Evolutionary conservation across 53 echinoderm and acorn worm genomes (phyloP).

Genomic region (Apostichopus leukothele): DNA sequence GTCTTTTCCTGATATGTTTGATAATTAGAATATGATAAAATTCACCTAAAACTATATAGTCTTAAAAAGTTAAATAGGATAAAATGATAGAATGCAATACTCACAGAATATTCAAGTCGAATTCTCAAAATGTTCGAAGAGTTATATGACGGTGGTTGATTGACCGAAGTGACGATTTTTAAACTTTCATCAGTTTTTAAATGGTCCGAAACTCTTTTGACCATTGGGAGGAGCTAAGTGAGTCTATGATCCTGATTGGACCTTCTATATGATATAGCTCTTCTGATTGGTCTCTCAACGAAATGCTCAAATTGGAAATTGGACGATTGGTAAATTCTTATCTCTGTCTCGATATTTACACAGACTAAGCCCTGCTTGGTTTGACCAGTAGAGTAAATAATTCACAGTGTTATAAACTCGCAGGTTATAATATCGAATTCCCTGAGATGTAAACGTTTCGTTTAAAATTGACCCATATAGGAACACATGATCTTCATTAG

Average conservation of each 20-base stretch:
- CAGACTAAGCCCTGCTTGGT: not conserved
- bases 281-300: not conserved
- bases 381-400: not conserved
- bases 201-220: not conserved
- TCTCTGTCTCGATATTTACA: not conserved
- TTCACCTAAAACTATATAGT: too few relatives aligned
- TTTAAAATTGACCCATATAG: too few relatives aligned
- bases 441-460: too few relatives aligned
- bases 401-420: not conserved
- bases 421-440: not conserved
- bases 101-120: not conserved
- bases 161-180: not conserved
- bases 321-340: not conserved
- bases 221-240: not conserved
- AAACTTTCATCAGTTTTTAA: not conserved
- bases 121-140: not conserved
- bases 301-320: not conserved
- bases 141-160: not conserved
- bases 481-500: too few relatives aligned
- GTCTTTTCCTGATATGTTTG: too few relatives aligned
- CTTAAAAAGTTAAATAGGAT: too few relatives aligned
- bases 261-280: not conserved
- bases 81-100: not conserved
- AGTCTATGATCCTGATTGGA: not conserved
- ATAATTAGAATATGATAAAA: too few relatives aligned